Conservation (phyloP, 2,113 vertebrate species). For the Panthera uncia region DNA sequence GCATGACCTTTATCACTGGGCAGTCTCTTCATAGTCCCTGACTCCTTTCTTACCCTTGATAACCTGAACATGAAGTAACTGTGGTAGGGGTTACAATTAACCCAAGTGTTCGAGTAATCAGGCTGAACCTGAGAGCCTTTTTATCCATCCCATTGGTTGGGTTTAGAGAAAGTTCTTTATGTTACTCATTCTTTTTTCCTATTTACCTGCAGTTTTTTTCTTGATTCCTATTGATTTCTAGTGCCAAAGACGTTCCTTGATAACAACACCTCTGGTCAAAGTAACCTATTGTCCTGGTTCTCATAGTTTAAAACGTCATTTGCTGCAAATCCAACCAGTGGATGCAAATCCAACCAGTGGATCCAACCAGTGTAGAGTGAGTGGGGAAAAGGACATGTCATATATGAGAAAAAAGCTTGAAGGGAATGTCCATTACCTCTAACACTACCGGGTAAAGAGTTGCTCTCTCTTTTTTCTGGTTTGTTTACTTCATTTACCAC, state of each 20-base stretch:
- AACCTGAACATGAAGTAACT: conserved; percentile 44
- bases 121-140: not conserved
- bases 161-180: conserved; percentile 45
- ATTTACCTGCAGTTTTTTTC: not conserved
- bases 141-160: not conserved
- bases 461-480: not conserved
- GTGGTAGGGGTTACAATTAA: not conserved
- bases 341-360: not conserved
- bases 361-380: not conserved
- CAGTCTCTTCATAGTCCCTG: not conserved
- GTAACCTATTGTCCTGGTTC: not conserved
- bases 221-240: not conserved
- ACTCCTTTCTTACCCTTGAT: conserved; percentile 2
- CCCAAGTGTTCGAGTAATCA: not conserved
- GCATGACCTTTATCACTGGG: not conserved
- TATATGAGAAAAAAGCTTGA: not conserved
- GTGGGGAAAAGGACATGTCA: not conserved
- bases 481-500: not conserved
- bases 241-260: not conserved
- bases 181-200: not conserved
- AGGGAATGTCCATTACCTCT: not conserved
- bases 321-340: not conserved
- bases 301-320: conserved; percentile 25
- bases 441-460: not conserved
- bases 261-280: not conserved